phyloP scores from a whole-genome alignment of 2,113 vertebrate species.

The Puffinus mauretanicus region DNA sequence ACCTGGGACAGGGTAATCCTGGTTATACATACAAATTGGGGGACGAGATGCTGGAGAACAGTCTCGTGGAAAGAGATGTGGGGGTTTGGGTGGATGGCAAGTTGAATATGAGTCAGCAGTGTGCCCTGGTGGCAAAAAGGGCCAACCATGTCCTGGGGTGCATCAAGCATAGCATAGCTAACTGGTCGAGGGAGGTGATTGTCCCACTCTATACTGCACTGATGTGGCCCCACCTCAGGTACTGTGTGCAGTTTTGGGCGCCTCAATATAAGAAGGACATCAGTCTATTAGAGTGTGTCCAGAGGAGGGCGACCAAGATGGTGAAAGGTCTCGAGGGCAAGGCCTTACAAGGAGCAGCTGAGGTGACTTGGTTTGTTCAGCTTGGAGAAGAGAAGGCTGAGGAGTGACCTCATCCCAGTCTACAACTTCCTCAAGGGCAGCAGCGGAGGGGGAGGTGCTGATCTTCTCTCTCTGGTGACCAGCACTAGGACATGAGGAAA shows the following conservation, averaged over 20 bases:
- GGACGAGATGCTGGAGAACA: neutral
- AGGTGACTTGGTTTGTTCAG: too few relatives aligned
- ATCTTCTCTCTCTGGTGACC: too few relatives aligned
- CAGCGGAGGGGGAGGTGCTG: too few relatives aligned
- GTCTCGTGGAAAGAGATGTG: rapidly evolving
- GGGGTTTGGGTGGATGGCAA: neutral
- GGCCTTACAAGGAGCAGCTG: too few relatives aligned
- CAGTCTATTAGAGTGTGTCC: neutral
- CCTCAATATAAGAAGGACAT: neutral
- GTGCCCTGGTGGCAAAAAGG: neutral
- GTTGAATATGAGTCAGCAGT: neutral
- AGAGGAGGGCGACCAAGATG: too few relatives aligned
- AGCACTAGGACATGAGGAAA: too few relatives aligned
- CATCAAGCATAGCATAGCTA: neutral
- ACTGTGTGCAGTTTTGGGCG: neutral
- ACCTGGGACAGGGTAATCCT: neutral
- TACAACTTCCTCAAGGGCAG: too few relatives aligned
- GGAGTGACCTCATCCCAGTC: too few relatives aligned
- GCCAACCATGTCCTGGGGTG: neutral
- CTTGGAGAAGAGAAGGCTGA: too few relatives aligned
- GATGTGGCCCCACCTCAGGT: neutral
- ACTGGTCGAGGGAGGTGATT: neutral
- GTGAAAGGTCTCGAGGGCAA: too few relatives aligned
- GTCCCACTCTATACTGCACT: neutral
- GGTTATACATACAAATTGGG: neutral